phyloP scores from a whole-genome alignment of 2,113 vertebrate genomes.

The Elachura formosa region DNA sequence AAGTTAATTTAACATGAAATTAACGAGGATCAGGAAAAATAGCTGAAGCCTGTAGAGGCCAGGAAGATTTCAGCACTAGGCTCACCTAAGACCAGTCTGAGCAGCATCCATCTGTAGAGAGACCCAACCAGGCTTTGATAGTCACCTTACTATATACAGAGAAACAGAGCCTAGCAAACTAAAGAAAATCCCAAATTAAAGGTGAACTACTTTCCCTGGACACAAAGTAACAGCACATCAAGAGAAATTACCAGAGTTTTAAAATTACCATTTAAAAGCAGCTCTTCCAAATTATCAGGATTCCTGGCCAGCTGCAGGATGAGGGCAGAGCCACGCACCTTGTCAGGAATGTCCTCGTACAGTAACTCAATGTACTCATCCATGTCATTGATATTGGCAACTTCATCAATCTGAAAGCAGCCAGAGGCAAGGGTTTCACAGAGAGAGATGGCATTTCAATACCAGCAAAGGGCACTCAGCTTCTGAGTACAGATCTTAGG shows the following conservation, averaged over 20 bases:
- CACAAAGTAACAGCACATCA: background rate
- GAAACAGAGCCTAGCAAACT: background rate
- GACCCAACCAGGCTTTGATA: background rate
- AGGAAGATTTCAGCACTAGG: background rate
- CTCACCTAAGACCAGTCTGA: background rate
- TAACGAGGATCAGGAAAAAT: background rate
- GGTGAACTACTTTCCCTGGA: background rate
- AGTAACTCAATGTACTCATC: conserved; percentile 91
- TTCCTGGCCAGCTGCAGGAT: conserved; percentile 90
- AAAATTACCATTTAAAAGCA: conserved; percentile 83
- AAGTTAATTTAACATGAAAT: background rate
- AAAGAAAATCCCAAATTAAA: background rate
- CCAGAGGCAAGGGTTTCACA: background rate
- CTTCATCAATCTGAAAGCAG: conserved; percentile 84
- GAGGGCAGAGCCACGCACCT: conserved; percentile 86
- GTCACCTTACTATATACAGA: background rate
- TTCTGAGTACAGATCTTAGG: background rate
- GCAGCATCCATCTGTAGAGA: background rate
- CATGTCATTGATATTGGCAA: conserved; percentile 87
- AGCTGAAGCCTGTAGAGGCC: background rate
- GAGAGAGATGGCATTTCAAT: background rate
- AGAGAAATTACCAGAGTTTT: background rate
- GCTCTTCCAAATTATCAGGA: conserved; percentile 89
- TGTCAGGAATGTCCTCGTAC: conserved; percentile 91
- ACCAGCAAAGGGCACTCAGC: background rate